Evolutionary conservation across 1,140 invertebrate genomes (phyloP), one percentile per base, ranked within the genome.

Genomic region (Trichoplusia ni): DNA sequence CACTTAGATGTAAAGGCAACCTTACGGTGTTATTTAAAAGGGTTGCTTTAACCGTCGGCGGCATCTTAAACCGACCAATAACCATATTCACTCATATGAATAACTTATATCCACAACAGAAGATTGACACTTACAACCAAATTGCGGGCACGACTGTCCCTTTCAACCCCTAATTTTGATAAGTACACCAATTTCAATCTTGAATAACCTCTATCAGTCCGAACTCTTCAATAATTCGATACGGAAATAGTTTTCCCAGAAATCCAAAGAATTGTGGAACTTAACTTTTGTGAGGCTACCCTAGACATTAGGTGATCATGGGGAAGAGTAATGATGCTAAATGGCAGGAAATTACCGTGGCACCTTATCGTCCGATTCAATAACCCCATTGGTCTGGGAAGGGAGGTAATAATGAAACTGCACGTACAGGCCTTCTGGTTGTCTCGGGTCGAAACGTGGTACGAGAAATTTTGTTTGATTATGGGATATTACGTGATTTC

Each of bases 331-430:
- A 90, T 89, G 87, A 75, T 82, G 73, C 79, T 81, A 87, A 90
- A 90, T 90, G 84, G 81, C 79, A 84, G 84, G 86, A 90, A 90
- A 90, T 90, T 86, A 90, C 86, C 64, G 78, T 73, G 78, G 71
- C 76, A 83, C 84, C 87, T 90, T 90, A 90, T 88, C 84, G 81
- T 82, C 58, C 74, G 73, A 90, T 89, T 90, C 84, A 90, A 90
- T 90, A 86, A 87, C 77, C 74, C 78, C 75, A 77, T 81, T 79
- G 81, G 75, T 68, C 67, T 46, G 46, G 46, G 7, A 65, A 72
- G 81, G 82, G 79, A 72, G 81, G 69, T 74, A 73, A 88, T 88
- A 88, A 87, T 90, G 82, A 86, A 90, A 87, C 75, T 90, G 87
- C 85, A 87, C 75, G 79, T 78, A 19, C 29, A 31, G 54, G 13